Base-by-base conservation (phyloP, 2,888 invertebrate species). In the Chironomus riparius region DNA sequence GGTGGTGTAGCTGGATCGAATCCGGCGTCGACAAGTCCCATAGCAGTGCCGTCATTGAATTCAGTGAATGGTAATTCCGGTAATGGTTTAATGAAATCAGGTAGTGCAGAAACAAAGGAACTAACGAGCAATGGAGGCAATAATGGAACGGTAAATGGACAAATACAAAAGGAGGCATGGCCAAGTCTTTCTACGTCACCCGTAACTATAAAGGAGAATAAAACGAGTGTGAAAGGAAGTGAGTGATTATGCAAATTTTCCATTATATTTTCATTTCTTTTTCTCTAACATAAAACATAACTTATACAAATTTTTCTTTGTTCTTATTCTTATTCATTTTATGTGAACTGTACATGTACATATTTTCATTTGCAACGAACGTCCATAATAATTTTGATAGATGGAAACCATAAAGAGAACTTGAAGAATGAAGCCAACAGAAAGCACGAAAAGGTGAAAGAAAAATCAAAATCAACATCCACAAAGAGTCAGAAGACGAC, bases 151-250 rank as follows among this genome's bases (percentile, higher is more conserved):
- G 15, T 24, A 12, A 65, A 84, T 80, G 84, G 83, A 79, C 91
- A 91, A 68, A 47, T 68, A 10, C 74, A 62, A 24, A 74, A 47
- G 84, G 92, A 92, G 81, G 91, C 91, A 78, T 92, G 92, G 91
- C 92, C 92, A 71, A 88, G 88, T 79, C 86, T 89, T 80, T 87
- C 88, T 48, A 85, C 74, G 22, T 88, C 88, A n/a, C 88, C 89
- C 0, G 80, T 82, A 15, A 83, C 81, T 78, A 81, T 68, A 65
- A 74, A 79, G 78, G 79, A 79, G 68, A 76, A 70, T 50, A 82
- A 81, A 78, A 81, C 77, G 12, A 79, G 72, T 68, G 77, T 24
- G 65, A 65, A 65, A 65, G 65, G 28, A 70, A 56, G 56, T 56
- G 56, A 56, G 56, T 56, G 56, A 56, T 56, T 56, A 56, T 56